Conservation (phyloP, 2,797 vertebrate species). For the Darevskia nairensis region DNA sequence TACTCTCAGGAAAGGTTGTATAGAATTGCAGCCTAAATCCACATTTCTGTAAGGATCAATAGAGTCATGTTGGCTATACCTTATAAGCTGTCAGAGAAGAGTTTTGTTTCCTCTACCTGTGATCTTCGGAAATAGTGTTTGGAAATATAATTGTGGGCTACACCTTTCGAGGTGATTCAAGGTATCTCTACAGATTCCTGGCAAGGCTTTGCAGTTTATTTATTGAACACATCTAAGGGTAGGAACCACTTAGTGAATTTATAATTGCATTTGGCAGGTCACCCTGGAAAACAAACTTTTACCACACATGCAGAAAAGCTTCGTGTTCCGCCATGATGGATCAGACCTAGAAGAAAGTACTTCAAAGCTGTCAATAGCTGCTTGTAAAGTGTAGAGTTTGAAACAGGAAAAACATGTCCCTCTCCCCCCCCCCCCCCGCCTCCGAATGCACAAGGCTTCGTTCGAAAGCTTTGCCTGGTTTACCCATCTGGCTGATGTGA, state of each 20-base stretch:
- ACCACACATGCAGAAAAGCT: slow-evolving; percentile 46
- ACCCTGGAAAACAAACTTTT: slow-evolving; percentile 24
- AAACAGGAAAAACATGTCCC: slow-evolving; percentile 73
- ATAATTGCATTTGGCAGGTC: slow-evolving; percentile 53
- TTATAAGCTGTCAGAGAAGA: slow-evolving; percentile 6
- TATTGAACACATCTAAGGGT: slow-evolving; percentile 40
- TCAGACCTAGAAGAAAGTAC: slow-evolving; percentile 65
- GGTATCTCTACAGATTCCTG: slow-evolving; percentile 38
- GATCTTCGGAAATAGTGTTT: neutral
- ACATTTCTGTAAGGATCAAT: slow-evolving; percentile 46
- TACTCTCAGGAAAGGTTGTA: neutral
- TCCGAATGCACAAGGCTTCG: slow-evolving; percentile 71
- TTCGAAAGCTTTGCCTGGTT: slow-evolving; percentile 71
- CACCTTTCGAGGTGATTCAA: slow-evolving; percentile 47
- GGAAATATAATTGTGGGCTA: slow-evolving; percentile 13
- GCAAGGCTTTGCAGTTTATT: slow-evolving; percentile 56
- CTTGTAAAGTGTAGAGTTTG: slow-evolving; percentile 70
- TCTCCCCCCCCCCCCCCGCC: slow-evolving; percentile 44
- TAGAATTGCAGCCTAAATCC: neutral
- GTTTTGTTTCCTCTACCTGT: slow-evolving; percentile 2
- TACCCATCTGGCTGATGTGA: slow-evolving; percentile 78
- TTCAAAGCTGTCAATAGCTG: slow-evolving; percentile 71
- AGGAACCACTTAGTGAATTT: slow-evolving; percentile 55
- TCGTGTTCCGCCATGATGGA: slow-evolving; percentile 55
- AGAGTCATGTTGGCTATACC: neutral